Base-by-base conservation (phyloP, 2,113 vertebrate species). In the Aptenodytes patagonicus region DNA sequence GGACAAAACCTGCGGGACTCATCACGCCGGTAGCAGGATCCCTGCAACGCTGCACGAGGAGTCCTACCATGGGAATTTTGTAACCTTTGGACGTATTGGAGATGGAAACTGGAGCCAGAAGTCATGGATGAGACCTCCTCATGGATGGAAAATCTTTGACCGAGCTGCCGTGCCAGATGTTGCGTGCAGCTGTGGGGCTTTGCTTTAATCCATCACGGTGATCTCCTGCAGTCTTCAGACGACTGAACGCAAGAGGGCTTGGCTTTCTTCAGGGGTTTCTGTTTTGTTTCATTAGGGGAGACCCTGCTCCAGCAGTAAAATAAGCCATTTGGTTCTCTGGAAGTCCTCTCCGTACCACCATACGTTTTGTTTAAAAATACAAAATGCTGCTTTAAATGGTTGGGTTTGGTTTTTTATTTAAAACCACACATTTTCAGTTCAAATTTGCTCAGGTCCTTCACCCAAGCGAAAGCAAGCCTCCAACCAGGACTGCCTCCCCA, bases 21-120 rank as follows among this genome's bases (percentile, higher is more conserved):
- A 34, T 47, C 79, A 7, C 2, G 17, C 6, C 0, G 0, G 29
- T 26, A 69, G 65, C 13, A 2, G 29, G 55, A 69, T 60, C 79
- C 64, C 44, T 28, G n/a, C 7, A 22, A 1, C 1, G 1, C 76
- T 2, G 12, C 47, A 29, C 0, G 0, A 89, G 58, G 70, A 89
- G 11, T 17, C 47, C 70, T 25, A 4, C 51, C 64, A 32, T 1
- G 49, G 84, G 94, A 90, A 94, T 75, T 54, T 19, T 29, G 57
- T 19, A 83, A 92, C 84, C 84, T 95, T 42, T 73, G 94, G 55
- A 68, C 51, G 14, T 6, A 8, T 1, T 29, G 38, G 57, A 75
- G 80, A 68, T 65, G 42, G 40, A 58, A 54, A 93, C 31, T 7
- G 34, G 69, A 94, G 80, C 68, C 80, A 95, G 11, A 82, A 95